phyloP scores from a whole-genome alignment of 2,888 invertebrate genomes.

The Lysandra bellargus region DNA sequence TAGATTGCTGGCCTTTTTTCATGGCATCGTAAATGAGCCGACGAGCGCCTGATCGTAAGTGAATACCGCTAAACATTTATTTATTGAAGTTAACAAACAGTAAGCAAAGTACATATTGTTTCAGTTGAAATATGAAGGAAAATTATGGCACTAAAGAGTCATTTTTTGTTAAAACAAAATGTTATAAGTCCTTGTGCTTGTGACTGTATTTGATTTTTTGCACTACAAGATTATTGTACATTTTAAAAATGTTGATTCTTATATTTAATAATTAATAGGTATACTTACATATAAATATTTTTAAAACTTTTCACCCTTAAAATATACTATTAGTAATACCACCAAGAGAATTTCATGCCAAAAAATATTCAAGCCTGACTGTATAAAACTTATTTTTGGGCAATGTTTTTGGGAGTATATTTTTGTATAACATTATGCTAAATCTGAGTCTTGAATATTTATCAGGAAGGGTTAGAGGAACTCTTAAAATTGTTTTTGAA shows the following conservation, averaged over 20 bases:
- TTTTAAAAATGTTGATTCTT: no score
- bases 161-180: no score
- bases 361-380: background rate
- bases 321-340: background rate
- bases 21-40: background rate
- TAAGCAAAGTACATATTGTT: no score
- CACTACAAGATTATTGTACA: no score
- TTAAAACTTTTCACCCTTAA: no score
- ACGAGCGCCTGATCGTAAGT: background rate
- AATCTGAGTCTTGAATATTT: background rate
- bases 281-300: no score
- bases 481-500: background rate
- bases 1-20: slow-evolving; percentile 12
- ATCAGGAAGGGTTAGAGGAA: background rate
- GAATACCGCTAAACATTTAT: background rate
- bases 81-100: no score
- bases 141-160: no score
- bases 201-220: no score
- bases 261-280: no score
- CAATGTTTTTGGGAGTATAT: background rate
- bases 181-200: no score
- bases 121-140: no score
- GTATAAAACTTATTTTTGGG: background rate
- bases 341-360: background rate
- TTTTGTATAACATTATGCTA: background rate